phyloP scores from a whole-genome alignment of 2,113 vertebrate genomes.

The Lepisosteus oculatus region DNA sequence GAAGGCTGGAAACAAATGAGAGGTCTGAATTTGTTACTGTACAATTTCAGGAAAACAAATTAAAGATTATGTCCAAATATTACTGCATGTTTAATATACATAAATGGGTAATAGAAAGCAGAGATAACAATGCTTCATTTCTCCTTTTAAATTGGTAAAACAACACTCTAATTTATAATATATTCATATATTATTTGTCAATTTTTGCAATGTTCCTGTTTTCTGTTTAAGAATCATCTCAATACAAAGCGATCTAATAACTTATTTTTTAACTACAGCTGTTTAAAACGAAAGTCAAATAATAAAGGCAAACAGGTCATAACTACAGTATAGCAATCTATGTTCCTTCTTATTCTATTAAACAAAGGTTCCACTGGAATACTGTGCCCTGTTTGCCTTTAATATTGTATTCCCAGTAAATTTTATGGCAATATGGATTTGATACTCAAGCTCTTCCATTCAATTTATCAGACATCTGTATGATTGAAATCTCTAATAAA shows the following conservation, averaged over 20 bases:
- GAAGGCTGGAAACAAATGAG: neutral
- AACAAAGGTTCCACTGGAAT: conserved; percentile 18
- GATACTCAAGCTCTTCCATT: conserved; percentile 9
- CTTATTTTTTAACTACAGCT: too few species aligned
- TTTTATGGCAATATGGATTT: conserved; percentile 24
- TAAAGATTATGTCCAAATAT: conserved; percentile 24
- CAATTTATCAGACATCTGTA: neutral
- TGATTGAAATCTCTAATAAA: conserved; percentile 7
- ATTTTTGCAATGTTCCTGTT: too few species aligned
- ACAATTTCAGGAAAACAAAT: conserved; percentile 26
- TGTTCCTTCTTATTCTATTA: conserved; percentile 8
- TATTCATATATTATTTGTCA: too few species aligned
- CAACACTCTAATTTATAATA: too few species aligned
- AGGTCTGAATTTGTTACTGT: conserved; percentile 11
- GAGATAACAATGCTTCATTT: too few species aligned
- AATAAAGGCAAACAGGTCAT: too few species aligned
- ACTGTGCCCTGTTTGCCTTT: conserved; percentile 25
- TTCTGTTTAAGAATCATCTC: too few species aligned
- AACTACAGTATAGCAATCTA: neutral
- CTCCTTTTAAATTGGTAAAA: too few species aligned
- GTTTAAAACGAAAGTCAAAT: too few species aligned
- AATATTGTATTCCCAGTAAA: conserved; percentile 26
- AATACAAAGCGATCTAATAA: too few species aligned
- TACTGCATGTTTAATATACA: conserved; percentile 7
- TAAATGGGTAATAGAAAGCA: conserved; percentile 7